Evolutionary conservation across 1,140 invertebrate species (phyloP).

Genomic region (Conopomorpha cramerella): DNA sequence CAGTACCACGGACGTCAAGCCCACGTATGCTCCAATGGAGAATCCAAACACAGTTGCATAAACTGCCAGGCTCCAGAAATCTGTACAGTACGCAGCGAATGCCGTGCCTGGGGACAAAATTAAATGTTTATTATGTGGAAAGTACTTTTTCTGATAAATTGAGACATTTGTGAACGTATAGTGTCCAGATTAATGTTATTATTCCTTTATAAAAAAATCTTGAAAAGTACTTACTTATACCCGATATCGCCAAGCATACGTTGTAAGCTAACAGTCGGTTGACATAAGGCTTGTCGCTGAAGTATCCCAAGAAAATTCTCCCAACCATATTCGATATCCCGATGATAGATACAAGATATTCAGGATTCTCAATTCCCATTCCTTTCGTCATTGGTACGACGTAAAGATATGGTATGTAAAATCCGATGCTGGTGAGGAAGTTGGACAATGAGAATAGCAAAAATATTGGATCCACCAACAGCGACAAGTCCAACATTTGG

Average conservation of each 20-base stretch:
- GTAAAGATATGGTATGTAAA: conserved; percentile 93
- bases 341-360: conserved; percentile 75
- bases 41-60: conserved; percentile 86
- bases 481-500: conserved; percentile 83
- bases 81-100: conserved; percentile 72
- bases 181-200: too few relatives aligned
- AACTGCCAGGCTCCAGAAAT: conserved; percentile 71
- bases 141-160: conserved; percentile 3
- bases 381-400: conserved; percentile 70
- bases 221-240: conserved; percentile 72
- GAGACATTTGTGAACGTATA: too few relatives aligned
- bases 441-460: conserved; percentile 91
- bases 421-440: conserved; percentile 95
- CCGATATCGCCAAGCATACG: conserved; percentile 80
- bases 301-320: conserved; percentile 80
- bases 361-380: conserved; percentile 61
- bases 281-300: conserved; percentile 86
- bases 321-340: conserved; percentile 90
- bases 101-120: conserved; percentile 74
- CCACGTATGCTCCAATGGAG: conserved; percentile 91
- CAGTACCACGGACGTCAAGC: conserved; percentile 87
- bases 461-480: conserved; percentile 86
- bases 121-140: too few relatives aligned
- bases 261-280: conserved; percentile 91
- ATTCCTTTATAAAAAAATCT: too few relatives aligned